Base-by-base conservation (phyloP, 2,888 invertebrate genomes). In the Falcaria lacertinaria region DNA sequence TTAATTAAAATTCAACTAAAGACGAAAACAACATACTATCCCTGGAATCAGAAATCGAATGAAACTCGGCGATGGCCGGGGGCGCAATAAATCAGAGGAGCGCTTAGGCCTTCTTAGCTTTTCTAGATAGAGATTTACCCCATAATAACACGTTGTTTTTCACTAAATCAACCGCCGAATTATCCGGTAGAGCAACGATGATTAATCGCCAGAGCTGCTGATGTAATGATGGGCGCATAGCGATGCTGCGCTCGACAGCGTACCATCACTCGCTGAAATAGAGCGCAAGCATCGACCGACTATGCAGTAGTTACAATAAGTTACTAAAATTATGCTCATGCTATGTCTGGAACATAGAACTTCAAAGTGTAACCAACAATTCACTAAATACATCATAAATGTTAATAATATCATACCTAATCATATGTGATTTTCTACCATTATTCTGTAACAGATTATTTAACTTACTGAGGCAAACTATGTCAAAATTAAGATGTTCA, bases 111-210 rank as follows among this genome's bases (percentile, higher is more conserved):
- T 87, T 83, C 87, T 89, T 87, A 88, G 87, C 87, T 86, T 88
- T 89, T 87, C 89, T 88, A 89, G 88, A 89, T 88, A 89, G 81
- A 89, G 89, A 89, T 89, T 89, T 89, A 89, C 88, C 86, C 86
- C 75, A 71, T 89, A 89, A 89, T 89, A 88, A 87, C 87, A 88
- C 68, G 86, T 86, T 88, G 83, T 77, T 84, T 88, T 88, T 87
- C 86, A 86, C 80, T 88, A 87, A 87, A 89, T 89, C 89, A 87
- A 84, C 80, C 77, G 77, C 89, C 88, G 88, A 88, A 89, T 88
- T 88, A 89, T 89, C 88, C 89, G 77, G 89, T 89, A 89, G 89
- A 88, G 74, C 64, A 74, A 69, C 74, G 74, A 86, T 88, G 89
- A 89, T 89, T 86, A 88, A 89, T 89, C 77, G 81, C 50, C 68